A percentile compares a stretch with the other conserved stretches of the same genome.
Conservation (phyloP, 2,888 invertebrate species). For the Pyrgus malvae region DNA sequence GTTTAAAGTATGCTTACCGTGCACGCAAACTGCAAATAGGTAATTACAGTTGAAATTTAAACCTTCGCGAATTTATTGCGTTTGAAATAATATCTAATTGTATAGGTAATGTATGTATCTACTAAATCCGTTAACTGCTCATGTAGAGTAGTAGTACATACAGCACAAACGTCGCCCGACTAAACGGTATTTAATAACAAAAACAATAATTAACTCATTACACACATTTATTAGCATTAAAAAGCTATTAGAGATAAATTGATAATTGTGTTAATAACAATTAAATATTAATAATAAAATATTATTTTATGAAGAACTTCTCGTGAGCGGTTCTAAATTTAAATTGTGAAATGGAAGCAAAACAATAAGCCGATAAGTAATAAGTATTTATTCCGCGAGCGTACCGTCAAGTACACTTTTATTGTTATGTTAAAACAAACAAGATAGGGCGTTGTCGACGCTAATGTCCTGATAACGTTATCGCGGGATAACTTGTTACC, state of each 20-base stretch:
- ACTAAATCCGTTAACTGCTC: too few relatives aligned
- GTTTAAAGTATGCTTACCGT: neutral
- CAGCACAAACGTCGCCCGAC: neutral
- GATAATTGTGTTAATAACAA: neutral
- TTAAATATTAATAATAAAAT: neutral
- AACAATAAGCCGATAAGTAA: slow-evolving; percentile 2
- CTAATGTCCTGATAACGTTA: slow-evolving; percentile 71
- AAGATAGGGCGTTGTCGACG: slow-evolving; percentile 67
- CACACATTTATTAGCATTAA: neutral
- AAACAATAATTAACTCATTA: neutral
- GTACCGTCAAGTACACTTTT: slow-evolving; percentile 41
- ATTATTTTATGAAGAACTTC: neutral
- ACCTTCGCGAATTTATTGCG: too few relatives aligned
- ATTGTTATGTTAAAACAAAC: slow-evolving; percentile 56
- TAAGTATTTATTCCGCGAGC: slow-evolving; percentile 38
- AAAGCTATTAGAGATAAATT: neutral
- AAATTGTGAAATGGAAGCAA: neutral
- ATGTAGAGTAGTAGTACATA: too few relatives aligned
- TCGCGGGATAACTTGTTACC: slow-evolving; percentile 43
- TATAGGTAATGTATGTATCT: too few relatives aligned
- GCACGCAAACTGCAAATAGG: neutral
- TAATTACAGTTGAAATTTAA: too few relatives aligned
- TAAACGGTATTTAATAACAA: neutral
- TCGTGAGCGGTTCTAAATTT: neutral
- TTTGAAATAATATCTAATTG: too few relatives aligned